Conservation (phyloP, 2,113 vertebrate species). For the Thunnus maccoyii region DNA sequence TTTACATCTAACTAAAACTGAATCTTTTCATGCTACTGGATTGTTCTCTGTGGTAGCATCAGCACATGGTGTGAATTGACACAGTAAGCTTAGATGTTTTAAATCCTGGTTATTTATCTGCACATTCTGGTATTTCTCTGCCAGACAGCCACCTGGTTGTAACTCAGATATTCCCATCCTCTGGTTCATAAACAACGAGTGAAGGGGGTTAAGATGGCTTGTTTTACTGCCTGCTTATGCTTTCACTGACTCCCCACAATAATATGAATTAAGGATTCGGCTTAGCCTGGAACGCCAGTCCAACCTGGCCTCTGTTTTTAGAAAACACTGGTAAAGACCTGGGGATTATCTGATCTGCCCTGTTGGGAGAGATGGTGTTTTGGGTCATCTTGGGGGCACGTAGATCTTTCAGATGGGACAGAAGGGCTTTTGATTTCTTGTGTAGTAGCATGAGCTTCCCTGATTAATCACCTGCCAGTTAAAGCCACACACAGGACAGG, state of each 20-base stretch:
- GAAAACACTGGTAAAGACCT: conserved; percentile 43
- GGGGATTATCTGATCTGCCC: conserved; percentile 51
- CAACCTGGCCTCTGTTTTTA: conserved; percentile 48
- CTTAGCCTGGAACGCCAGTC: conserved; percentile 25
- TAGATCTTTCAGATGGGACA: conserved; percentile 15
- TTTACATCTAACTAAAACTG: background rate
- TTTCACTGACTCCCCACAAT: conserved; percentile 43
- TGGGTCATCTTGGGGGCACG: background rate
- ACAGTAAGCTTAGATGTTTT: conserved; percentile 6
- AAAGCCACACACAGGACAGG: background rate
- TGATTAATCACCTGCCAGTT: background rate
- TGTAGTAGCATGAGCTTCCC: background rate
- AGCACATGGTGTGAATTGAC: background rate
- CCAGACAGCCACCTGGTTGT: conserved; percentile 7
- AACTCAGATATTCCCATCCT: conserved; percentile 8
- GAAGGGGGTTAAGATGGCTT: conserved; percentile 33
- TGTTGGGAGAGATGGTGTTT: background rate
- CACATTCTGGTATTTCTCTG: conserved; percentile 50
- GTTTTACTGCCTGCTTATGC: conserved; percentile 50
- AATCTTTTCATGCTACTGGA: background rate
- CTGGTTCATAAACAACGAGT: conserved; percentile 3
- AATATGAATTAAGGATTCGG: conserved; percentile 49
- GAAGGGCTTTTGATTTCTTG: background rate
- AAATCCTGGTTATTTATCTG: conserved; percentile 38
- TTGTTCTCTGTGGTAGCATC: background rate